Evolutionary conservation across 2,797 vertebrate species (phyloP), one percentile per base, ranked within the genome.

Genomic region (Micropoecilia bifurca): DNA sequence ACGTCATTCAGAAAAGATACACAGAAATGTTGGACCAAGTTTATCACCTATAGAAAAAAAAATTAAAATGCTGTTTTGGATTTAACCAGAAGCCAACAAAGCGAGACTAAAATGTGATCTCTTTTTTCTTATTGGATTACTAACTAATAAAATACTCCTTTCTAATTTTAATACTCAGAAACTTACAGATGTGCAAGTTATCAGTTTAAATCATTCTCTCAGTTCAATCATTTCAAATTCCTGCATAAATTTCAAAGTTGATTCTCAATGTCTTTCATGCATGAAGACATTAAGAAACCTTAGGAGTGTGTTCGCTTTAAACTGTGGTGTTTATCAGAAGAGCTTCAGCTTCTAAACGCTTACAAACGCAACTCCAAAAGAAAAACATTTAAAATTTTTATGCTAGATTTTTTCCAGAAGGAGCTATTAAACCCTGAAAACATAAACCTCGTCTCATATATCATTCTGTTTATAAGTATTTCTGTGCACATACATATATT

Each of bases 261-360:
- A 33, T 61, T 33, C 59, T 14, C 30, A 18, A 61, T 61, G 30
- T 33, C 28, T 14, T 6, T 16, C 14, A 61, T 14, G 59, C n/a
- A 61, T 33, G 14, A 30, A 61, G 7, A 25, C 50, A 53, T 53
- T 8, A 9, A 53, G 22, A 53, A 63, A 18, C 59, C 30, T 20
- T 20, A 57, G 45, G 9, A 74, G 20, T 30, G n/a, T 83, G 76
- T 88, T 78, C 2, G 20, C 20, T 66, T 6, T 73, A 30, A 88
- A 45, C 33, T 53, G 72, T 18, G 46, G 63, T 76, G 77, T 83
- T 30, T 82, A 30, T 22, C 8, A 61, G 73, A 71, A 77, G 66
- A 75, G 28, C 18, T 69, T 43, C 39, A 48, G 59, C 71, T 53
- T 57, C 59, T 33, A 69, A 25, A 79, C 25, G 28, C 7, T 22